A percentile compares a stretch with the other conserved stretches of the same genome.
These are phyloP conservation scores for Bos taurus DNA, from an alignment of 2,113 vertebrate genomes.

Conservation along the genomic window ARS-UCD2.0 NC_037344.1:24199501-24200000, in stretches of 20 bases:
- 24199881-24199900: background rate
- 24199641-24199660: background rate
- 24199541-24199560: background rate
- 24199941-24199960: background rate
- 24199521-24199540: background rate
- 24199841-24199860: background rate
- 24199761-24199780: background rate
- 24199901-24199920: background rate
- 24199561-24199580: background rate
- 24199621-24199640: background rate
- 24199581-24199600: background rate
- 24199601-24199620: background rate
- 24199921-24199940: background rate
- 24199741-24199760: background rate
- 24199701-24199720: background rate
- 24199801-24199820: background rate
- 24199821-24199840: background rate
- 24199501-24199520: background rate
- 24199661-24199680: background rate
- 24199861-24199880: background rate
- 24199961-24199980: background rate
- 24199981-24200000: background rate
- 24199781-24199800: background rate
- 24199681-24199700: background rate
- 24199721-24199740: background rate